Base-by-base conservation (phyloP, 2,113 vertebrate genomes). In the Tyto alba region DNA sequence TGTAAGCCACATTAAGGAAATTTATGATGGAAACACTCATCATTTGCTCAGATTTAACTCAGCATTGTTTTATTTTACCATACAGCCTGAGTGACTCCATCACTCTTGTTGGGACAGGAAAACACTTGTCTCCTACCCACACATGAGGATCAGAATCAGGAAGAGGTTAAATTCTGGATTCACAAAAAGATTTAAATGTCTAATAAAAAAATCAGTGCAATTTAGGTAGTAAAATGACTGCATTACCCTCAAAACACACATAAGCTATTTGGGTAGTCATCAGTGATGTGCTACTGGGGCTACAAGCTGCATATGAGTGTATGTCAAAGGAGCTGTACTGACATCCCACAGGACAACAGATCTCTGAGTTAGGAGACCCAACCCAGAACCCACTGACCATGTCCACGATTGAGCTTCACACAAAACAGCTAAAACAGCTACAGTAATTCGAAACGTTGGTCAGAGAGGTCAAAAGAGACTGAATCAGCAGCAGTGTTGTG, bases 281-380 rank as follows among this genome's bases (percentile, higher is more conserved):
- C 56, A 57, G 18, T 36, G 55, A 43, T 16, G 36, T 1, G 1
- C 29, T 66, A 4, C 32, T 45, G 45, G 48, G 36, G 14, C 18
- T 34, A 5, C 19, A 38, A 41, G 13, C 14, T 87, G 47, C 13
- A 6, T 23, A 7, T 9, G 13, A 57, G 12, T 5, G 15, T n/a
- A 13, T 11, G 32, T 11, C 36, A 72, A 48, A 85, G 60, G 56
- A 82, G 60, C 9, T 60, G 23, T 19, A 60, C n/a, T n/a, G 11
- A 47, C 16, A 93, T 43, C 22, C 47, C 55, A 50, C 16, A 22
- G 40, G 48, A 26, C 36, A 57, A 3, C 0, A 0, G 38, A n/a
- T 16, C 38, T n/a, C 4, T 2, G 16, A 55, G 43, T 47, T 2
- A 6, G 26, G 32, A 50, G 41, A 45, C 5, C 34, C 71, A 32